Evolutionary conservation across 2,888 invertebrate genomes (phyloP).

Genomic region (Sabatieria punctata): DNA sequence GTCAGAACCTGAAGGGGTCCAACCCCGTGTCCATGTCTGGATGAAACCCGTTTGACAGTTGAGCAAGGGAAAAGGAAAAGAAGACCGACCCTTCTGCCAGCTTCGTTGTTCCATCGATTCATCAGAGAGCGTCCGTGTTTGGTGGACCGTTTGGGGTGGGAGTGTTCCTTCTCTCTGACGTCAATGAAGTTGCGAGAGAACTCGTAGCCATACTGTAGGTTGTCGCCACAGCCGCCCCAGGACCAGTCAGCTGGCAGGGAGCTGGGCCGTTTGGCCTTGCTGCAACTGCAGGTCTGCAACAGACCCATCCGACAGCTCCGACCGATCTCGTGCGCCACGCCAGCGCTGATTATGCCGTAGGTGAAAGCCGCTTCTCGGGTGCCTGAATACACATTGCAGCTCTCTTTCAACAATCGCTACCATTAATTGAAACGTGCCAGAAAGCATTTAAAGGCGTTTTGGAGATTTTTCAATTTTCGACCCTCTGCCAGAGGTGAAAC

Average conservation of each 20-base stretch:
- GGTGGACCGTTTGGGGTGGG: slow-evolving; percentile 49
- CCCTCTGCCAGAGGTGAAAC: too few species aligned
- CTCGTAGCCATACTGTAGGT: slow-evolving; percentile 87
- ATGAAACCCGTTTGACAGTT: too few species aligned
- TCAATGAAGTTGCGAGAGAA: slow-evolving; percentile 89
- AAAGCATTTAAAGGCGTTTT: too few species aligned
- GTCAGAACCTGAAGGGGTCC: too few species aligned
- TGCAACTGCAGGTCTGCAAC: slow-evolving; percentile 73
- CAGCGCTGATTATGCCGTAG: slow-evolving; percentile 43
- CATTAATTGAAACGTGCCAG: too few species aligned
- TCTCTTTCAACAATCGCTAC: too few species aligned
- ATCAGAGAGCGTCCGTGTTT: slow-evolving; percentile 58
- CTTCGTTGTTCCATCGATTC: slow-evolving; percentile 96
- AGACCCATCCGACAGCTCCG: slow-evolving; percentile 78
- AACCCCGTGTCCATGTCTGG: too few species aligned
- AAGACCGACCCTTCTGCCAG: slow-evolving; percentile 88
- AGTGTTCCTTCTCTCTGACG: slow-evolving; percentile 57
- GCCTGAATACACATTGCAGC: too few species aligned
- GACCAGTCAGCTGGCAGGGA: slow-evolving; percentile 78
- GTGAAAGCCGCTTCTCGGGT: slow-evolving; percentile 44
- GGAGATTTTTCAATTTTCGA: too few species aligned
- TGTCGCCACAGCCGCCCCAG: slow-evolving; percentile 96
- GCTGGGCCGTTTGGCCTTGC: slow-evolving; percentile 58
- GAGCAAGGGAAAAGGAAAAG: too few species aligned
- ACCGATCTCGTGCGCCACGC: slow-evolving; percentile 67